Evolutionary conservation across 2,797 vertebrate species (phyloP).

Genomic region (Clarias platycephalus): DNA sequence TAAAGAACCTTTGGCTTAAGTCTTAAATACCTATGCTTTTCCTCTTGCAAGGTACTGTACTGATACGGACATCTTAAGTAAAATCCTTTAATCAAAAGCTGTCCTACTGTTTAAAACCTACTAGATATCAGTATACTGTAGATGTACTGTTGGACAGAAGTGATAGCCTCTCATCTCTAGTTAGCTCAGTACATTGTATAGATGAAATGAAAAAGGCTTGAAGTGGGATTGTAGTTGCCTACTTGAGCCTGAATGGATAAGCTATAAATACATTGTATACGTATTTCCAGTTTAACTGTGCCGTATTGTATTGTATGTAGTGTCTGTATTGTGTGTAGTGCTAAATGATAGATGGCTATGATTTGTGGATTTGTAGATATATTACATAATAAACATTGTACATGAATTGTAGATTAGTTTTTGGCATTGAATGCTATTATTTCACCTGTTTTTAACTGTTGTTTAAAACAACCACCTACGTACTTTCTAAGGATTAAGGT

Average conservation of each 20-base stretch:
- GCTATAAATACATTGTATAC: neutral
- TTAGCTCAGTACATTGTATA: neutral
- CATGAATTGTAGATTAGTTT: neutral
- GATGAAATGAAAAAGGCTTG: neutral
- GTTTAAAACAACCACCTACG: neutral
- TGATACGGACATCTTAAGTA: neutral
- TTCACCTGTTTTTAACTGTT: neutral
- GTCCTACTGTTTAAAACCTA: neutral
- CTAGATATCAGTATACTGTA: neutral
- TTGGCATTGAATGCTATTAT: neutral
- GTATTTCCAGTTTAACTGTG: neutral
- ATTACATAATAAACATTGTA: neutral
- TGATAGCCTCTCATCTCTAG: neutral
- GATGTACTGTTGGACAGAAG: neutral
- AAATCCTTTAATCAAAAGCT: neutral
- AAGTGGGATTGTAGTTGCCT: neutral
- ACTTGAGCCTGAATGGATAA: neutral
- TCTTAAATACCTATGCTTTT: neutral
- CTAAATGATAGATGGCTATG: neutral
- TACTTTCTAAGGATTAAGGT: neutral
- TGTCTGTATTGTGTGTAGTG: neutral
- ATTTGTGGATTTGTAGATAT: neutral
- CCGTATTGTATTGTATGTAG: neutral
- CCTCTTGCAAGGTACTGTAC: neutral
- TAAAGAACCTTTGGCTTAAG: neutral